Evolutionary conservation across 30 jellyfish, hydroid and myxozoan genomes (phyloP), one percentile per base, ranked within the genome.

Genomic region (Kudoa iwatai): DNA sequence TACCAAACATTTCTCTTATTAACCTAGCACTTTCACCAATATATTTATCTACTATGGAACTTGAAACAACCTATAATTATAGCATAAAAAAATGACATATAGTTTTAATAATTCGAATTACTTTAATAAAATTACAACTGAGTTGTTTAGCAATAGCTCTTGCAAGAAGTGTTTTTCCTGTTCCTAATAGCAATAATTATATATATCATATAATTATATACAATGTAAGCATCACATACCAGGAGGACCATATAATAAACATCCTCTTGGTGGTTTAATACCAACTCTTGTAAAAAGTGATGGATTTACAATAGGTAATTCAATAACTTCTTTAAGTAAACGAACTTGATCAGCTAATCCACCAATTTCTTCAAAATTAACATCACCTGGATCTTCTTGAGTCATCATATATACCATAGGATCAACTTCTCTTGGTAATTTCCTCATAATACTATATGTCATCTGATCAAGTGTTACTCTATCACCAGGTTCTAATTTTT

Each of bases 331-430:
- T 31, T 86, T 50, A 1, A 74, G 61, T 40, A 56, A 84, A 22
- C 94, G 40, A 28, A 74, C 61, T 45, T 74, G 94, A 33, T 74
- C 94, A 24, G 53, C 39, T 33, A 74, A 45, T 9, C 94, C 94
- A 3, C 94, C 94, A 40, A 74, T 74, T 48, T 61, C 77, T 17
- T 81, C 53, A 38, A 59, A 74, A 13, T 87, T 53, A 30, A 74
- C 58, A 32, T 74, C 64, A 9, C 94, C 94, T 39, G 94, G 94
- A 49, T 74, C 94, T 47, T 74, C 94, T 31, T 74, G 87, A 0
- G 94, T 59, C 94, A 74, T 74, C 45, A 59, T 74, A 33, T 60
- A 74, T 39, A 74, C 94, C n/a, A 74, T 48, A 7, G 94, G 94
- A 47, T 74, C 94, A 10, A 74, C 94, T 56, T 74, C 94, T 17